Evolutionary conservation across 2,797 vertebrate genomes (phyloP).

Genomic region (Enteromius anoplus): DNA sequence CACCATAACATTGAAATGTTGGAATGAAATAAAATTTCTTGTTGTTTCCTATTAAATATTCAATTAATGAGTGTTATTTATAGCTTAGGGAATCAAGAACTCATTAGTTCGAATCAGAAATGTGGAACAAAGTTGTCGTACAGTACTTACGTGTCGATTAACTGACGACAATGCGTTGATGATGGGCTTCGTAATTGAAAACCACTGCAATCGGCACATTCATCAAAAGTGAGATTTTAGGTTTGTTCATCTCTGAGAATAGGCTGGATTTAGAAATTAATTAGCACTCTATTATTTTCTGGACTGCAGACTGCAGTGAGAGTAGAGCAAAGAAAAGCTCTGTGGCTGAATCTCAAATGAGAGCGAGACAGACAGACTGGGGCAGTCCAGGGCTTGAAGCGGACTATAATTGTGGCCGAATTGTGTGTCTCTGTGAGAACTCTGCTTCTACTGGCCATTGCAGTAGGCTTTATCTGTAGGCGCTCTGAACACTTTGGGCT

Average conservation of each 20-base stretch:
- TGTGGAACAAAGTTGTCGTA: slow-evolving; percentile 51
- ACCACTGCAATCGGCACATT: slow-evolving; percentile 60
- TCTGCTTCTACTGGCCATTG: slow-evolving; percentile 45
- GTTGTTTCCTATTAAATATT: slow-evolving; percentile 32
- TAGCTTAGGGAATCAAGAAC: slow-evolving; percentile 43
- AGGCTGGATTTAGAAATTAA: slow-evolving; percentile 65
- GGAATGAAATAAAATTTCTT: slow-evolving; percentile 11
- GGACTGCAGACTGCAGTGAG: slow-evolving; percentile 48
- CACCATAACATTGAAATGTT: slow-evolving; percentile 27
- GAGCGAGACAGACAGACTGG: slow-evolving; percentile 9
- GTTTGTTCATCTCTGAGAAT: slow-evolving; percentile 62
- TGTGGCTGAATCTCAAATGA: slow-evolving; percentile 16
- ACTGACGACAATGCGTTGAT: slow-evolving; percentile 46
- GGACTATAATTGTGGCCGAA: slow-evolving; percentile 52
- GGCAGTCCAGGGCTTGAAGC: slow-evolving; percentile 26
- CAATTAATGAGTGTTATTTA: slow-evolving; percentile 42
- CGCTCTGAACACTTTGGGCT: background rate
- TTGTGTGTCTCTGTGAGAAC: slow-evolving; percentile 30
- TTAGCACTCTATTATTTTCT: slow-evolving; percentile 57
- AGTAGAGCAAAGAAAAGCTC: slow-evolving; percentile 33
- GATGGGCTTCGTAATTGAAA: slow-evolving; percentile 61
- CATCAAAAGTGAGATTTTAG: slow-evolving; percentile 59
- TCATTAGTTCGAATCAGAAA: slow-evolving; percentile 50
- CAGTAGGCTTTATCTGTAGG: slow-evolving; percentile 21
- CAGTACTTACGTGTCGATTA: slow-evolving; percentile 52